Conservation (phyloP, 1,140 invertebrate genomes). For the Habropoda laboriosa region DNA sequence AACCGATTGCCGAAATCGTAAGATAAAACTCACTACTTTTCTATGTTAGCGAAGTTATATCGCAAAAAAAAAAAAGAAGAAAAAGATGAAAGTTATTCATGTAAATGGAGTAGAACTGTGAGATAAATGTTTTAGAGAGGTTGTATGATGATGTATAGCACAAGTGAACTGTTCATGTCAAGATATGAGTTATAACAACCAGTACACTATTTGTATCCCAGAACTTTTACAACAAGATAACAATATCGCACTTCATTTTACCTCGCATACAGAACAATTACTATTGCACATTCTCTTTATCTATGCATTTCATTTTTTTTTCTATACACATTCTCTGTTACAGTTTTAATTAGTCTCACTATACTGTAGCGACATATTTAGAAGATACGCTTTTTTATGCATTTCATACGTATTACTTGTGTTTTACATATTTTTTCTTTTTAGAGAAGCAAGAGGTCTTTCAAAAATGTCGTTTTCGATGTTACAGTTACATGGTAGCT, state of each 20-base stretch:
- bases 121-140: slow-evolving; percentile 45
- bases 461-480: background rate
- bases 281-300: slow-evolving; percentile 19
- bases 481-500: slow-evolving; percentile 39
- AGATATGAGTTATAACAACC: slow-evolving; percentile 32
- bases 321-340: background rate
- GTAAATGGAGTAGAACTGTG: slow-evolving; percentile 45
- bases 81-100: slow-evolving; percentile 43
- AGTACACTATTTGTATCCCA: slow-evolving; percentile 33
- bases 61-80: background rate
- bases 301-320: slow-evolving; percentile 11
- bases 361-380: background rate
- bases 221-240: slow-evolving; percentile 38
- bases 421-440: slow-evolving; percentile 1
- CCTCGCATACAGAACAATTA: slow-evolving; percentile 46
- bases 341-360: slow-evolving; percentile 13
- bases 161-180: slow-evolving; percentile 27
- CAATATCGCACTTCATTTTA: slow-evolving; percentile 45
- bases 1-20: slow-evolving; percentile 17
- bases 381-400: background rate
- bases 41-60: slow-evolving; percentile 41
- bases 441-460: background rate
- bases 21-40: slow-evolving; percentile 51
- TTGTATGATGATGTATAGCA: slow-evolving; percentile 32
- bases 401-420: background rate